These are phyloP conservation scores for Drosophila kepulauana DNA, from an alignment of 1,140 invertebrate genomes.

Conservation along the genomic window DNA sequence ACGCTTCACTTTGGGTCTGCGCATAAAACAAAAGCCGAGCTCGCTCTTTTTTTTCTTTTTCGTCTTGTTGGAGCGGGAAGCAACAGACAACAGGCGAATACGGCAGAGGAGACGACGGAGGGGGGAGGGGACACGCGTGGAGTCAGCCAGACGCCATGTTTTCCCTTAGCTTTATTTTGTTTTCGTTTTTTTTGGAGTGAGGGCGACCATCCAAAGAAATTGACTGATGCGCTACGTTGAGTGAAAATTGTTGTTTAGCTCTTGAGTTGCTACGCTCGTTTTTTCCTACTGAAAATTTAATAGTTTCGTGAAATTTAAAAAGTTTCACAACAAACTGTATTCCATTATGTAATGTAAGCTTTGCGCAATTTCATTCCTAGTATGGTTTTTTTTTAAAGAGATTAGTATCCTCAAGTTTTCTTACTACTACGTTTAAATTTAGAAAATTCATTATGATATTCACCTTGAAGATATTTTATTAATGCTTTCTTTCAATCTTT, in stretches of 20 bases:
- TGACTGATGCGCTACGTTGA: conserved; percentile 40
- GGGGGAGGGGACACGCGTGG: neutral
- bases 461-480: too few relatives aligned
- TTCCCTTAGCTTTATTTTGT: conserved; percentile 21
- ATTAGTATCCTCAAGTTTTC: too few relatives aligned
- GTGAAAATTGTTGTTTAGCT: conserved; percentile 33
- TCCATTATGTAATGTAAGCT: neutral
- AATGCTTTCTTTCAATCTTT: too few relatives aligned
- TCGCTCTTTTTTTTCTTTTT: conserved; percentile 12
- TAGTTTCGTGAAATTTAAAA: conserved; percentile 8
- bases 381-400: too few relatives aligned
- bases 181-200: conserved; percentile 23
- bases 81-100: conserved; percentile 29
- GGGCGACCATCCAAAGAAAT: conserved; percentile 40
- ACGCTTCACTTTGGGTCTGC: conserved; percentile 51
- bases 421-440: too few relatives aligned
- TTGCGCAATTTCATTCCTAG: neutral
- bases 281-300: conserved; percentile 14
- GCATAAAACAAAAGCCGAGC: conserved; percentile 71
- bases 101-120: neutral
- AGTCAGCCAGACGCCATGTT: conserved; percentile 50
- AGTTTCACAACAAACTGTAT: neutral
- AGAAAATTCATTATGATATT: too few relatives aligned
- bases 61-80: conserved; percentile 1
- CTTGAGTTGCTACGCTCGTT: neutral